Evolutionary conservation across 2,888 invertebrate genomes (phyloP).

Genomic region (Papilio elwesi): DNA sequence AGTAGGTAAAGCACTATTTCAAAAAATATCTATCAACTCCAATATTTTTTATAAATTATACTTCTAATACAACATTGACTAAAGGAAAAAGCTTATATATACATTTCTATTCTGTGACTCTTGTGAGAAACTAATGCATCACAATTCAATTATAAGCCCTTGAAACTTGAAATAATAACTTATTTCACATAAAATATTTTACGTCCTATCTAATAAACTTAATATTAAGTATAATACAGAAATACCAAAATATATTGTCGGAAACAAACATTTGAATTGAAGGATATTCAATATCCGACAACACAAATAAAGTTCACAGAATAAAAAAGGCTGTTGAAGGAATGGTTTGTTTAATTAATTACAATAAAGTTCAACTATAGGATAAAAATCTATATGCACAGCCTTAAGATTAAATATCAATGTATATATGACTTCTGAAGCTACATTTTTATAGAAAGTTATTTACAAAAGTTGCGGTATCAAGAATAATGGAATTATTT

Average conservation of each 20-base stretch:
- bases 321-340: background rate
- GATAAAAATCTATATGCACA: constrained; percentile 29
- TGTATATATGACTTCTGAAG: constrained; percentile 49
- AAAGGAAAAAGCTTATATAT: background rate
- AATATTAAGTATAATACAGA: background rate
- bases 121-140: constrained; percentile 18
- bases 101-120: background rate
- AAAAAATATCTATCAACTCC: constrained; percentile 8
- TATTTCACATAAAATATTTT: background rate
- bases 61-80: constrained; percentile 9
- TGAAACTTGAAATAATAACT: background rate
- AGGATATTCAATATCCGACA: constrained; percentile 19
- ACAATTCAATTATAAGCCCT: background rate
- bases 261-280: constrained; percentile 6
- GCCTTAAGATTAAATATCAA: constrained; percentile 39
- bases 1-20: constrained; percentile 8
- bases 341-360: background rate
- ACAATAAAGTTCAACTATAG: constrained; percentile 4
- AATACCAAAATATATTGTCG: background rate
- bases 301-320: constrained; percentile 15
- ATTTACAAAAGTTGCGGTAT: constrained; percentile 78
- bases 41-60: constrained; percentile 4
- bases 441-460: constrained; percentile 62
- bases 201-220: background rate
- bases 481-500: constrained; percentile 72